Evolutionary conservation across 2,113 vertebrate species (phyloP).

Genomic region (Prochilodus magdalenae): DNA sequence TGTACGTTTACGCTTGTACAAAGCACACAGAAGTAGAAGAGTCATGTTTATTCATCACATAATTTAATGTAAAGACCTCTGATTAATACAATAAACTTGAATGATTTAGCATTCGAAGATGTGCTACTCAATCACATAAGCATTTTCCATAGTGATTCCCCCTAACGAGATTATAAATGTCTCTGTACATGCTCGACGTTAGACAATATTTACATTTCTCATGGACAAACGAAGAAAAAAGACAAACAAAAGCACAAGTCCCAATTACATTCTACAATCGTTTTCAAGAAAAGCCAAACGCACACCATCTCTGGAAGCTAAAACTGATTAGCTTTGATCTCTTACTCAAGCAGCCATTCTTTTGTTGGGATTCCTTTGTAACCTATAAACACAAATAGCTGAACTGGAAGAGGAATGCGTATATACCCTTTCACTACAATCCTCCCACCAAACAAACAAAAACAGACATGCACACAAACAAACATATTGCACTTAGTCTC

Average conservation of each 20-base stretch:
- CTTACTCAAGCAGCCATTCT: slow-evolving; percentile 8
- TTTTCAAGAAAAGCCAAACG: slow-evolving; percentile 49
- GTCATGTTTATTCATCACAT: slow-evolving; percentile 49
- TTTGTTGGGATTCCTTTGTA: slow-evolving; percentile 36
- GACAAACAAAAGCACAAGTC: slow-evolving; percentile 53
- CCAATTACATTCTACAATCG: slow-evolving; percentile 58
- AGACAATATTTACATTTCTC: slow-evolving; percentile 59
- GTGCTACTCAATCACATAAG: slow-evolving; percentile 66
- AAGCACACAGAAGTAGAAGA: not conserved
- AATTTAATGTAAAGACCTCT: slow-evolving; percentile 70
- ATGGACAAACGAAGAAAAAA: slow-evolving; percentile 48
- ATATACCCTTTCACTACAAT: slow-evolving; percentile 16
- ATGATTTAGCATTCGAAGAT: slow-evolving; percentile 65
- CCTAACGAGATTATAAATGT: slow-evolving; percentile 67
- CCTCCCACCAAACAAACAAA: not conserved
- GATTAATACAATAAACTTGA: slow-evolving; percentile 74
- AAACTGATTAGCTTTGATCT: slow-evolving; percentile 46
- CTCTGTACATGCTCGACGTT: slow-evolving; percentile 63
- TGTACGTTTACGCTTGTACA: no score
- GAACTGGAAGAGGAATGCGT: slow-evolving; percentile 41
- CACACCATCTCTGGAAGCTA: slow-evolving; percentile 36
- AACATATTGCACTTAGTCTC: slow-evolving; percentile 41
- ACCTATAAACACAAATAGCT: slow-evolving; percentile 33
- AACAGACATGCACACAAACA: not conserved
- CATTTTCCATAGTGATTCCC: slow-evolving; percentile 45